Evolutionary conservation across 2,888 invertebrate species (phyloP), one percentile per base, ranked within the genome.

Genomic region (Sarcophaga rosellei): DNA sequence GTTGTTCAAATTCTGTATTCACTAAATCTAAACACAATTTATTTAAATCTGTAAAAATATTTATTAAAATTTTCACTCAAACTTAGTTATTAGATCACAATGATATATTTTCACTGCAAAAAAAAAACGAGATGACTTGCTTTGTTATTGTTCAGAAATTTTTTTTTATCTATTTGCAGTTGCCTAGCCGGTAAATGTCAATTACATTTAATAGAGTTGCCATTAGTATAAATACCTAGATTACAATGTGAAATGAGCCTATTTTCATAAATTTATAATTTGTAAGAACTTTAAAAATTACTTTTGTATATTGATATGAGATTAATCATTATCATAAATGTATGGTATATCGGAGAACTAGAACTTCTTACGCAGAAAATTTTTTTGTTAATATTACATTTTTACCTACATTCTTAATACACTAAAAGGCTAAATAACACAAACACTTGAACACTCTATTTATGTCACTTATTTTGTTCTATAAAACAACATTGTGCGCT

Each of bases 1-100:
- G 92, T 75, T 92, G 91, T 74, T 91, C 90, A 83, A 92, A 91
- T 75, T 92, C 92, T 11, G 90, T 88, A 85, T 92, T 92, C 15
- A 90, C 89, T 86, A 92, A 88, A 86, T 91, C 91, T 87, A 91
- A 89, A 84, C 90, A 90, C 25, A 92, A 84, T 90, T 90, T 92
- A 45, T 90, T 89, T 76, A 92, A 78, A 85, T 92, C 91, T 92
- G 90, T 65, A 91, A 84, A 82, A 74, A 79, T 65, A 82, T 87
- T 47, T 59, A 76, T 20, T 65, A 73, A 20, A 53, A 47, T 35
- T 57, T 44, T 65, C 10, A 17, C 47, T 20, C 8, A 63, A 72
- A 17, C 53, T 12, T 17, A 53, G 4, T 53, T 15, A 53, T 44
- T 73, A 63, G 47, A 53, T 73, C 5, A 68, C 21, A 65, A 47